Percentiles rank a stretch among this genome's conserved stretches.
Conservation (phyloP, 2,888 invertebrate genomes). For the Eueremaeus valkanovi region DNA sequence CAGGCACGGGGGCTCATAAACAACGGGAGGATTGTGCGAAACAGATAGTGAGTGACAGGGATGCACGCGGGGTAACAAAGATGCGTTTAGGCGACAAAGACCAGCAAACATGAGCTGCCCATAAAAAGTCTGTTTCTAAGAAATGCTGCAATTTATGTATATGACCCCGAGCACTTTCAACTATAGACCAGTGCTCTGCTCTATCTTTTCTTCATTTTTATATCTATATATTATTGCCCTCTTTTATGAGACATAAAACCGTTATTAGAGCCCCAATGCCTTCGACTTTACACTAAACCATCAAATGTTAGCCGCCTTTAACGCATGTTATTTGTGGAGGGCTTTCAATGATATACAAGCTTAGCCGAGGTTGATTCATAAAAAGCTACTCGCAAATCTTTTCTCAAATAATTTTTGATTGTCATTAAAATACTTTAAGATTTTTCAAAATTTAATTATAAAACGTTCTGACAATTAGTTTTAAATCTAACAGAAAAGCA, state of each 20-base stretch:
- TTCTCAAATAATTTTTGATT: slow-evolving; percentile 6
- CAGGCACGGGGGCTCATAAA: not conserved
- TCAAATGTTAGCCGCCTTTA: slow-evolving; percentile 8
- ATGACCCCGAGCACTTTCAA: slow-evolving; percentile 23
- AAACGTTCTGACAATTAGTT: not conserved
- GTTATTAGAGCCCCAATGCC: slow-evolving; percentile 22
- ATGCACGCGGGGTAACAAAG: slow-evolving; percentile 19
- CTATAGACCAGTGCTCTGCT: not conserved
- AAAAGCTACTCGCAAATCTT: not conserved
- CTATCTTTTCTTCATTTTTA: slow-evolving; percentile 11
- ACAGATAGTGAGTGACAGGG: slow-evolving; percentile 19
- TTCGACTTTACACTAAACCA: not conserved
- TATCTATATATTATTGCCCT: slow-evolving; percentile 29
- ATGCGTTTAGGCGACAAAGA: slow-evolving; percentile 24
- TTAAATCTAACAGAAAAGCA: slow-evolving; percentile 20
- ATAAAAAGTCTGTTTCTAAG: slow-evolving; percentile 32
- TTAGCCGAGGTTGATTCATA: too few relatives aligned
- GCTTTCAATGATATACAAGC: slow-evolving; percentile 8
- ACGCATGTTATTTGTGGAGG: slow-evolving; percentile 6
- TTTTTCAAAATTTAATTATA: slow-evolving; percentile 27
- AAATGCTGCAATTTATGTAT: slow-evolving; percentile 24
- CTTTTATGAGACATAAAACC: slow-evolving; percentile 36
- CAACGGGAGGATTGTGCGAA: not conserved
- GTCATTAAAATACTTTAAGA: not conserved
- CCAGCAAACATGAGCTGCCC: not conserved